These are phyloP conservation scores for Epirrhoe alternata DNA, from an alignment of 2,888 invertebrate genomes.

Conservation along the genomic window DNA sequence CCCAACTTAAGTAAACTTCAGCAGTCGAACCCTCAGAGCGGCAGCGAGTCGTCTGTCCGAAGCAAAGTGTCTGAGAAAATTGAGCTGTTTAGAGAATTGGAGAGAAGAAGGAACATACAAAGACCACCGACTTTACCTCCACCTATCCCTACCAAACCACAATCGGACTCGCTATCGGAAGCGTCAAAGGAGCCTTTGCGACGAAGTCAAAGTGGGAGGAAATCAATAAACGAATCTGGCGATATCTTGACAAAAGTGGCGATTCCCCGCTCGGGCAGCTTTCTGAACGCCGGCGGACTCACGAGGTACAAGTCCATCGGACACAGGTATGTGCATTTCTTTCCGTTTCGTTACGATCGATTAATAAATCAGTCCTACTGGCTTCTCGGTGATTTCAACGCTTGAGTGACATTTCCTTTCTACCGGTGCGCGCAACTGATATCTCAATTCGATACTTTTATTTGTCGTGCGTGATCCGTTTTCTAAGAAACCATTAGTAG, in stretches of 20 bases:
- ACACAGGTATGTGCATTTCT: conserved; percentile 82
- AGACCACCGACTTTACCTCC: conserved; percentile 81
- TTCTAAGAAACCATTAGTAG: conserved; percentile 55
- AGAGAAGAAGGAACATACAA: conserved; percentile 76
- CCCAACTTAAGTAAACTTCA: conserved; percentile 55
- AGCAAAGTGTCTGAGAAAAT: conserved; percentile 84
- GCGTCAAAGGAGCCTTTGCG: conserved; percentile 71
- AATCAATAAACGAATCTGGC: conserved; percentile 86
- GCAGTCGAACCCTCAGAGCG: conserved; percentile 49
- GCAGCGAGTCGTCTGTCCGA: conserved; percentile 71
- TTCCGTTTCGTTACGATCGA: conserved; percentile 49
- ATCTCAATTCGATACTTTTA: conserved; percentile 50
- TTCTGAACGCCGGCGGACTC: conserved; percentile 91
- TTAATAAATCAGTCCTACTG: conserved; percentile 50
- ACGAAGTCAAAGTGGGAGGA: conserved; percentile 78
- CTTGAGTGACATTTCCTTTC: conserved; percentile 63
- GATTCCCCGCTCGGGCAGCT: conserved; percentile 93
- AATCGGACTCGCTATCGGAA: conserved; percentile 58
- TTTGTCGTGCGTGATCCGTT: conserved; percentile 59
- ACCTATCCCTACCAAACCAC: conserved; percentile 76
- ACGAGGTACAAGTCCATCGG: conserved; percentile 90
- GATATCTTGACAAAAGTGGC: conserved; percentile 94
- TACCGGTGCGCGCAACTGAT: conserved; percentile 52
- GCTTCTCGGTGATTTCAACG: conserved; percentile 54
- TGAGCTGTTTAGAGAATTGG: conserved; percentile 78